phyloP scores from a whole-genome alignment of 1,140 invertebrate species.

The Diuraphis noxia region DNA sequence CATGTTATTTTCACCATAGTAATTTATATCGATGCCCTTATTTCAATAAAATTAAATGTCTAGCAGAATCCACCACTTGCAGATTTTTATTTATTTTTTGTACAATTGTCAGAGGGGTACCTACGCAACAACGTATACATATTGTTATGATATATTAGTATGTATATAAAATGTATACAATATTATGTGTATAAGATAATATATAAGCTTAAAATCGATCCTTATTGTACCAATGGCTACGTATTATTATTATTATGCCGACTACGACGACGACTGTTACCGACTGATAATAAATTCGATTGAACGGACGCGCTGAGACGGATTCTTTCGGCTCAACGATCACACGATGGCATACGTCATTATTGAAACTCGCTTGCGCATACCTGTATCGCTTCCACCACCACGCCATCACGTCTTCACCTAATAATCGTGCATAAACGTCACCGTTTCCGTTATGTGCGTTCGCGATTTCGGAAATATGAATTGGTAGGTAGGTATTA shows the following conservation, averaged over 20 bases:
- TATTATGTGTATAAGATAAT: background rate
- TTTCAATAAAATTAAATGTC: background rate
- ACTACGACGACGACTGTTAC: background rate
- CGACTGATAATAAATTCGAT: conserved; percentile 7
- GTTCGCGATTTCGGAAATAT: background rate
- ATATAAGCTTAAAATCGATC: background rate
- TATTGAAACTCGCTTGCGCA: background rate
- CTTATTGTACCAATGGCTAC: background rate
- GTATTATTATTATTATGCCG: background rate
- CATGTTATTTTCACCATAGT: background rate
- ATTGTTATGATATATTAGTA: background rate
- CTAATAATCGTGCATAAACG: background rate
- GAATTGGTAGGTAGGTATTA: too few species aligned
- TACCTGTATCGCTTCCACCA: background rate
- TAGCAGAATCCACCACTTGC: background rate
- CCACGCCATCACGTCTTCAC: too few species aligned
- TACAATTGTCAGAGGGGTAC: background rate
- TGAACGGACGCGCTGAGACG: conserved; percentile 7
- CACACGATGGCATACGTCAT: background rate
- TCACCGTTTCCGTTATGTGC: too few species aligned
- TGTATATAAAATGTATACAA: background rate
- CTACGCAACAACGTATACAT: background rate
- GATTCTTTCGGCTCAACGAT: conserved; percentile 5
- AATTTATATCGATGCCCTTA: background rate
- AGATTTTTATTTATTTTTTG: background rate